These are phyloP conservation scores for Psammodynastes pulverulentus DNA, from an alignment of 2,113 vertebrate genomes.

Conservation along the genomic window DNA sequence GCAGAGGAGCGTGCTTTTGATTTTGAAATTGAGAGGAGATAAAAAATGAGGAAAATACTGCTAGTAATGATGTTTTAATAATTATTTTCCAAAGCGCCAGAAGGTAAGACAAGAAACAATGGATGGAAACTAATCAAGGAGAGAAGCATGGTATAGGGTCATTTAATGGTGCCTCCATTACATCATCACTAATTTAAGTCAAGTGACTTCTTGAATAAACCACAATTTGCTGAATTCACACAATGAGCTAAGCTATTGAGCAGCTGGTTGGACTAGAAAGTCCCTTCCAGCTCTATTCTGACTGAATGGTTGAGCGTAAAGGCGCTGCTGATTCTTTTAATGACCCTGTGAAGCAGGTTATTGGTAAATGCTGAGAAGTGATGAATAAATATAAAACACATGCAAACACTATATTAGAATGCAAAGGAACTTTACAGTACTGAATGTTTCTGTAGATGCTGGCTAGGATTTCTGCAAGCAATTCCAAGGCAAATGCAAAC, in stretches of 20 bases:
- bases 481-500: background rate
- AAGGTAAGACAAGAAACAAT: too few relatives aligned
- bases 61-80: background rate
- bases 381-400: background rate
- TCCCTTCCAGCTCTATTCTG: too few relatives aligned
- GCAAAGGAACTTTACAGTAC: background rate
- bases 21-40: background rate
- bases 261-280: too few relatives aligned
- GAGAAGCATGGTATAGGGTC: too few relatives aligned
- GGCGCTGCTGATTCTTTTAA: background rate
- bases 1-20: background rate
- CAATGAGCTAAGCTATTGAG: too few relatives aligned
- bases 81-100: too few relatives aligned
- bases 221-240: too few relatives aligned
- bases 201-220: too few relatives aligned
- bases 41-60: background rate
- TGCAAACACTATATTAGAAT: background rate
- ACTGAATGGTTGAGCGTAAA: background rate
- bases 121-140: too few relatives aligned
- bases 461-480: background rate
- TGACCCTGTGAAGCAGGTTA: background rate
- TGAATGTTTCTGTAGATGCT: background rate
- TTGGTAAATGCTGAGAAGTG: background rate
- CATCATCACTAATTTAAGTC: too few relatives aligned
- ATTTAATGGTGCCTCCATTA: too few relatives aligned